These are phyloP conservation scores for Pseudomyrmex pallidus DNA, from an alignment of 1,140 invertebrate genomes.

Conservation along the genomic window DNA sequence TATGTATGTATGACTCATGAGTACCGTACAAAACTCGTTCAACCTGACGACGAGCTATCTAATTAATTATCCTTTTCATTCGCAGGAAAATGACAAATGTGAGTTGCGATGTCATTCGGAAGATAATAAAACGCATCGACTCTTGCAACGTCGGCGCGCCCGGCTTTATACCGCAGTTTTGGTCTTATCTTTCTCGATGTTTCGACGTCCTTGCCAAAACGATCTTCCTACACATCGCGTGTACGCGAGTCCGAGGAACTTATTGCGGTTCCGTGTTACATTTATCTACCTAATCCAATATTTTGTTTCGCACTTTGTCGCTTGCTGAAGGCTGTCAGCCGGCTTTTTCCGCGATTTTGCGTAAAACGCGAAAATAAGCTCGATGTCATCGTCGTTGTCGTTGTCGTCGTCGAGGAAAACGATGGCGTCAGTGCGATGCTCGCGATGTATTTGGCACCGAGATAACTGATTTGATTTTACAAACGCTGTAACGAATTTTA, in stretches of 20 bases:
- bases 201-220: slow-evolving; percentile 12
- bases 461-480: slow-evolving; percentile 61
- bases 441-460: slow-evolving; percentile 6
- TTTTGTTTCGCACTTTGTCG: slow-evolving; percentile 55
- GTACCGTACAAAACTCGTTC: neutral
- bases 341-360: slow-evolving; percentile 50
- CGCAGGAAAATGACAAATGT: slow-evolving; percentile 36
- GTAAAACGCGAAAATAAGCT: slow-evolving; percentile 39
- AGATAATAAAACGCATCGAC: slow-evolving; percentile 42
- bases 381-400: slow-evolving; percentile 20
- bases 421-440: neutral
- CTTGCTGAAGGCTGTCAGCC: neutral
- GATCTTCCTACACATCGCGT: slow-evolving; percentile 31
- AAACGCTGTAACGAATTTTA: slow-evolving; percentile 48
- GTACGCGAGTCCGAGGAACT: slow-evolving; percentile 25
- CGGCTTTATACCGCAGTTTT: slow-evolving; percentile 41
- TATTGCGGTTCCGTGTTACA: slow-evolving; percentile 54
- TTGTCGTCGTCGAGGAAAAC: neutral
- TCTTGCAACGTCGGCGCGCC: neutral
- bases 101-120: neutral
- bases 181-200: slow-evolving; percentile 40
- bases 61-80: slow-evolving; percentile 26
- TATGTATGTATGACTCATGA: neutral
- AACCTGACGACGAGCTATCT: neutral
- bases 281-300: slow-evolving; percentile 63